Conservation (phyloP, 2,888 invertebrate species). For the Pterobdella sp. region DNA sequence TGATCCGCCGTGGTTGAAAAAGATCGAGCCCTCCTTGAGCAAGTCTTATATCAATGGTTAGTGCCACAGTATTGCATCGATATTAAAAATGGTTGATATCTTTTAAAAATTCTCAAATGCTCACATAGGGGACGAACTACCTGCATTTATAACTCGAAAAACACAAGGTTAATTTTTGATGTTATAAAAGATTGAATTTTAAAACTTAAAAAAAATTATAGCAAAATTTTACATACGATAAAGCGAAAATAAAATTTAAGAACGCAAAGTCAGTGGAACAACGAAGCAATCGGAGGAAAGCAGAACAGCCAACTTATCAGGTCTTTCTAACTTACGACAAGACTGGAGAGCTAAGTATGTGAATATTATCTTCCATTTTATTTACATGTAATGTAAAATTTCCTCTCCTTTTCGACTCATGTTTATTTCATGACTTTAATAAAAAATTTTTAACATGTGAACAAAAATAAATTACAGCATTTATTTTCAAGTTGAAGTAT, state of each 20-base stretch:
- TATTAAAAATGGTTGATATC: not conserved
- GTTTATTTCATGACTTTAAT: no score
- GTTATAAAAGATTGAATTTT: not conserved
- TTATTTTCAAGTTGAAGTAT: no score
- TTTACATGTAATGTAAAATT: no score
- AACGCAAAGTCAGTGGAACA: not conserved
- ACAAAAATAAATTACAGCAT: no score
- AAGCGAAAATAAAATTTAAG: not conserved
- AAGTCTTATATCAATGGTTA: not conserved
- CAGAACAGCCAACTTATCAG: not conserved
- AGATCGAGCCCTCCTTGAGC: not conserved
- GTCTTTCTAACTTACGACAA: not conserved
- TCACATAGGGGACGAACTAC: not conserved
- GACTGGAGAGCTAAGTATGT: slow-evolving; percentile 10
- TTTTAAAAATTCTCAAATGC: not conserved
- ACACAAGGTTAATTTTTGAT: not conserved
- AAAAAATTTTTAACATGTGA: no score
- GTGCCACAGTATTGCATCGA: no score
- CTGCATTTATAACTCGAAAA: not conserved
- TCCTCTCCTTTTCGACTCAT: no score
- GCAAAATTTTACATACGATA: not conserved
- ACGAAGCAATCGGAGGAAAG: not conserved
- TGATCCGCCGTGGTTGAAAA: slow-evolving; percentile 27
- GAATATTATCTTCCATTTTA: no score
- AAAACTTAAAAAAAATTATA: not conserved